These are phyloP conservation scores for Nyctibius grandis DNA, from an alignment of 2,797 vertebrate genomes.

Conservation along the genomic window DNA sequence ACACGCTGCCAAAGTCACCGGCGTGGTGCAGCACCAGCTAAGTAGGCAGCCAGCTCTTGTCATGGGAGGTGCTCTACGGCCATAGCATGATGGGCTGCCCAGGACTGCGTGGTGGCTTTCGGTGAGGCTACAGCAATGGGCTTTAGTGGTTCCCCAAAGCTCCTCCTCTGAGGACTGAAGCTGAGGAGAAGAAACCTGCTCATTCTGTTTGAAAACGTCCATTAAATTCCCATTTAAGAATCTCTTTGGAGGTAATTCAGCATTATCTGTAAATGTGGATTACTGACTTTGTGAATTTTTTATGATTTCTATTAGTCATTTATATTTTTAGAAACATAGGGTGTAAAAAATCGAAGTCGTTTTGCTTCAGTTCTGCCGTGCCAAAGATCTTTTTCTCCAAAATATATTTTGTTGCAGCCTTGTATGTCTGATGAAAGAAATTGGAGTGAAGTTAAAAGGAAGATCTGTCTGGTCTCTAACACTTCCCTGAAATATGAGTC, in stretches of 20 bases:
- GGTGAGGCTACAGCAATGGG: fast-evolving
- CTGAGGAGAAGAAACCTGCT: neutral
- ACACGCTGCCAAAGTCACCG: neutral
- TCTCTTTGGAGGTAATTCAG: slow-evolving; percentile 8
- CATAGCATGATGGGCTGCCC: fast-evolving
- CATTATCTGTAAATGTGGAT: slow-evolving; percentile 18
- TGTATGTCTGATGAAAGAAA: neutral
- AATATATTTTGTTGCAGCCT: neutral
- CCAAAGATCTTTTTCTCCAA: neutral
- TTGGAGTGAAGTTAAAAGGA: neutral
- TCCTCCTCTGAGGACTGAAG: neutral
- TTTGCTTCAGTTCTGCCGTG: slow-evolving; percentile 37
- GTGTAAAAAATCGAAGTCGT: slow-evolving; percentile 69
- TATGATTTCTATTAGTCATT: slow-evolving; percentile 56
- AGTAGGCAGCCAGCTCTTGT: neutral
- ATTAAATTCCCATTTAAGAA: neutral
- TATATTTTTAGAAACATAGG: slow-evolving; percentile 66
- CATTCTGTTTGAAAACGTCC: neutral
- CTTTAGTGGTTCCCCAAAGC: neutral
- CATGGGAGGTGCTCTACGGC: neutral
- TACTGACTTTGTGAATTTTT: slow-evolving; percentile 69
- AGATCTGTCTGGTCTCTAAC: neutral
- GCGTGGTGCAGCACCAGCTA: neutral
- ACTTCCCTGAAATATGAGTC: neutral
- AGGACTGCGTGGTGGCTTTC: neutral